A percentile compares a stretch with the other conserved stretches of the same genome.
Conservation (phyloP, 1,140 invertebrate genomes). For the Lordiphosa clarofinis region DNA sequence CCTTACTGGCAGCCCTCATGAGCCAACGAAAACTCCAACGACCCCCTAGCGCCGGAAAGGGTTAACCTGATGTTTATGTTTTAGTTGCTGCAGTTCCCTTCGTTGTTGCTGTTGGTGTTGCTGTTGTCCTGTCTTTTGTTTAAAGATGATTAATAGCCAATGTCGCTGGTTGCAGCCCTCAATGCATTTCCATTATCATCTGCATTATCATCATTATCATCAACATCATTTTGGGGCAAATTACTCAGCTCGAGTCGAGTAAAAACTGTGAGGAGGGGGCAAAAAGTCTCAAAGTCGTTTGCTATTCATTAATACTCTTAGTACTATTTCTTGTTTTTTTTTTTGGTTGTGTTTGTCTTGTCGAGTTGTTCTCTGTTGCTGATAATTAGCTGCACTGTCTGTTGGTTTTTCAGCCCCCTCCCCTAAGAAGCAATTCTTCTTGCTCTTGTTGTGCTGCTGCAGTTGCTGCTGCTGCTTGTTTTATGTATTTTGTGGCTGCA, state of each 20-base stretch:
- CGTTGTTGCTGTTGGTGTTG: slow-evolving; percentile 35
- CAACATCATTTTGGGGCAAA: slow-evolving; percentile 51
- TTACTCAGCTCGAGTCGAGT: slow-evolving; percentile 42
- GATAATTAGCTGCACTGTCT: slow-evolving; percentile 74
- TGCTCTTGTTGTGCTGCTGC: slow-evolving; percentile 19
- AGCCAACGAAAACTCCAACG: slow-evolving; percentile 44
- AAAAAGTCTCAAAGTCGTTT: slow-evolving; percentile 68
- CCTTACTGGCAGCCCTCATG: too few relatives aligned
- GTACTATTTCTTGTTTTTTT: slow-evolving; percentile 16
- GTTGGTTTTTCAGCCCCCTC: slow-evolving; percentile 47
- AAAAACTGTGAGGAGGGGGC: neutral
- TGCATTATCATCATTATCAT: slow-evolving; percentile 32
- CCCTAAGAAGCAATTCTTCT: slow-evolving; percentile 23
- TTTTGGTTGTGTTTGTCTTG: slow-evolving; percentile 51
- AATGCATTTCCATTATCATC: slow-evolving; percentile 71
- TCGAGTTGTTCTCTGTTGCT: slow-evolving; percentile 53
- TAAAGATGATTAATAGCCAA: slow-evolving; percentile 78
- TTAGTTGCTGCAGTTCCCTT: slow-evolving; percentile 49
- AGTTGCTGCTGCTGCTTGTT: slow-evolving; percentile 45
- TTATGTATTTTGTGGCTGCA: slow-evolving; percentile 75
- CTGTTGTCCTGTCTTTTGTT: slow-evolving; percentile 57
- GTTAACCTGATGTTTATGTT: slow-evolving; percentile 77
- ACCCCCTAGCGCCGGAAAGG: slow-evolving; percentile 48
- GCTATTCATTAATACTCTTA: slow-evolving; percentile 76
- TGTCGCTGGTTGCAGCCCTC: slow-evolving; percentile 64